Evolutionary conservation across 2,113 vertebrate species (phyloP), one percentile per base, ranked within the genome.

Genomic region (Oryzias melastigma): DNA sequence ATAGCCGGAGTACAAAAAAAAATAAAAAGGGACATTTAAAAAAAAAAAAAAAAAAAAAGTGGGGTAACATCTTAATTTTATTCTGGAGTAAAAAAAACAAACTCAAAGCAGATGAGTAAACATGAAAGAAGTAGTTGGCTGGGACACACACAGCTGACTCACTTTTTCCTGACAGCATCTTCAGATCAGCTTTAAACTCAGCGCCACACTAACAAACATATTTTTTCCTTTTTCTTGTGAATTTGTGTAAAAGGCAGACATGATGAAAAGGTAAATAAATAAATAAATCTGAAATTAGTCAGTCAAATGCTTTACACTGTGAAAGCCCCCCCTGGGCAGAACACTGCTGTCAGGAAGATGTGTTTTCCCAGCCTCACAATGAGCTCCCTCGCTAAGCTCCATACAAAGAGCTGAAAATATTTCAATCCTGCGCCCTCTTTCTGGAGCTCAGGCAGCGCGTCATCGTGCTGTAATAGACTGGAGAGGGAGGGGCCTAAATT

Each of bases 241-340:
- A 71, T 66, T 67, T 15, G 1, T 62, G 60, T 40, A 60, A 78
- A 66, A 42, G 41, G 54, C 52, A 77, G 62, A 78, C 58, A 68
- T 59, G 62, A 67, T 40, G 22, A 80, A 73, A 57, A 48, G 58
- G 77, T 50, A 18, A 41, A 67, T 57, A 59, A 56, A 56, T 18
- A 18, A 72, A 52, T 61, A 65, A 40, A 59, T 20, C 42, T 4
- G 15, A 65, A 61, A 78, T 83, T 69, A 82, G 76, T 69, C 74
- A 78, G 42, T 75, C 68, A 75, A 65, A 78, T 73, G 73, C 69
- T 84, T 22, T 75, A 62, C 50, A 54, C 67, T 54, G 24, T 56
- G 5, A 60, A 65, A 72, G 15, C 51, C 5, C 71, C 29, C 52
- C 22, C 22, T 12, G 13, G 70, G 75, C 13, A n/a, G 59, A 66